A percentile compares a stretch with the other conserved stretches of the same genome.
phyloP scores from a whole-genome alignment of 92 coral and sea anemone species.

The Epizoanthus stellaris region DNA sequence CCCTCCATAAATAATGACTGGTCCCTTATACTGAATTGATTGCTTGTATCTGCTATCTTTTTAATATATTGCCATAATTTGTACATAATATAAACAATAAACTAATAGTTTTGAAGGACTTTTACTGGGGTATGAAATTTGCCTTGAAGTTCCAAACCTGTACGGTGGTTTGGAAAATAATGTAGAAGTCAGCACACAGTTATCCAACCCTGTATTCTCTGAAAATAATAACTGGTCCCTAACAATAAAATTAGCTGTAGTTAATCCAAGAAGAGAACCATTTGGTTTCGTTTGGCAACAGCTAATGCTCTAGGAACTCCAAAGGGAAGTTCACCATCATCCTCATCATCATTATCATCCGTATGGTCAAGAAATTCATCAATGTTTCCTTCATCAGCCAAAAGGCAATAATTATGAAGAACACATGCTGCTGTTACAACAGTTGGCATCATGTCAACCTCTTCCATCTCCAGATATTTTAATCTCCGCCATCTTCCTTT shows the following conservation, averaged over 20 bases:
- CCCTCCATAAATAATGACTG: no score
- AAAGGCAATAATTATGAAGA: constrained; percentile 57
- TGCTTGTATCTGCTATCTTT: no score
- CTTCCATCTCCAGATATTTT: constrained; percentile 42
- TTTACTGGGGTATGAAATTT: no score
- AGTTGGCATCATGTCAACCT: constrained; percentile 18
- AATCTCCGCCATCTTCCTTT: constrained; percentile 54
- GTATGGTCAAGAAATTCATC: constrained; percentile 53
- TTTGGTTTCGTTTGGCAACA: constrained; percentile 17
- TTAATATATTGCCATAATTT: no score
- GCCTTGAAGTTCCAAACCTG: no score
- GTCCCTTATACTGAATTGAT: no score
- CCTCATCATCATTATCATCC: constrained; percentile 37
- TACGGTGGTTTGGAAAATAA: no score
- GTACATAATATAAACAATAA: no score
- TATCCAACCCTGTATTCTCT: no score
- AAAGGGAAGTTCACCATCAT: constrained; percentile 25
- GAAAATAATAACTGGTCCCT: not conserved
- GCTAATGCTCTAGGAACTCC: constrained; percentile 21
- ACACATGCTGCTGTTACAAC: constrained; percentile 55
- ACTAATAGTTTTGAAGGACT: no score
- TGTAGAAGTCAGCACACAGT: no score
- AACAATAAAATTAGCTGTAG: not conserved
- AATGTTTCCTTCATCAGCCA: constrained; percentile 53
- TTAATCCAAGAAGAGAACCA: no score